Evolutionary conservation across 2,797 vertebrate genomes (phyloP).

Genomic region (Acipenser oxyrinchus): DNA sequence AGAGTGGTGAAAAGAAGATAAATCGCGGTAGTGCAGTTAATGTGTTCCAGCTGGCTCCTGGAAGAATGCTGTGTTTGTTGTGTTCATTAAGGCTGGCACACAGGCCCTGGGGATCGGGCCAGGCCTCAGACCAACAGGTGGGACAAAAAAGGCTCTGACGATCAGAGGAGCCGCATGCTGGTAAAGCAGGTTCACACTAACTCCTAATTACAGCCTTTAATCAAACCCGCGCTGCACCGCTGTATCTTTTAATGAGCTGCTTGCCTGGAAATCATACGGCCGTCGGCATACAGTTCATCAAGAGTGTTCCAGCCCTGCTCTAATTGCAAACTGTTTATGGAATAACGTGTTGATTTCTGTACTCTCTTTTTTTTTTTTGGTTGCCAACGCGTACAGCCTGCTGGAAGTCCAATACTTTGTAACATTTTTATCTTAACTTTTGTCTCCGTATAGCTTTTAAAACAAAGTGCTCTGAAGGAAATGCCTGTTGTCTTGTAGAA

Average conservation of each 20-base stretch:
- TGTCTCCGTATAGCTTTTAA: neutral
- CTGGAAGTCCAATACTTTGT: no score
- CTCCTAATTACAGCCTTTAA: constrained; percentile 3
- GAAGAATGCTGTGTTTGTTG: constrained; percentile 10
- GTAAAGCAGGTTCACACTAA: neutral
- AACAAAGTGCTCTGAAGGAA: neutral
- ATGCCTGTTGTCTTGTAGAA: no score
- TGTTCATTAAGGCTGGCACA: neutral
- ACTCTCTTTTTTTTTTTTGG: neutral
- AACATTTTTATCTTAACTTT: constrained; percentile 5
- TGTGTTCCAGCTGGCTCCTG: constrained; percentile 8
- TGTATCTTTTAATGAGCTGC: neutral
- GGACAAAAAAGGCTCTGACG: neutral
- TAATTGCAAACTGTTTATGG: neutral
- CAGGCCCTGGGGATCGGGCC: neutral
- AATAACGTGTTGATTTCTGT: neutral
- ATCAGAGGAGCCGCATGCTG: neutral
- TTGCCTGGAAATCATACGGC: neutral
- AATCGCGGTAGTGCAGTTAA: constrained; percentile 3
- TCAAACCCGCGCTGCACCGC: neutral
- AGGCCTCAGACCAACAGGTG: constrained; percentile 4
- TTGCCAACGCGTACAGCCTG: neutral
- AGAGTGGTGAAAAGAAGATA: constrained; percentile 14
- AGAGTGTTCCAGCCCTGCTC: neutral
- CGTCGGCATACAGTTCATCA: neutral